These are phyloP conservation scores for Nemoura dubitans DNA, from an alignment of 2,888 invertebrate species.

Conservation along the genomic window DNA sequence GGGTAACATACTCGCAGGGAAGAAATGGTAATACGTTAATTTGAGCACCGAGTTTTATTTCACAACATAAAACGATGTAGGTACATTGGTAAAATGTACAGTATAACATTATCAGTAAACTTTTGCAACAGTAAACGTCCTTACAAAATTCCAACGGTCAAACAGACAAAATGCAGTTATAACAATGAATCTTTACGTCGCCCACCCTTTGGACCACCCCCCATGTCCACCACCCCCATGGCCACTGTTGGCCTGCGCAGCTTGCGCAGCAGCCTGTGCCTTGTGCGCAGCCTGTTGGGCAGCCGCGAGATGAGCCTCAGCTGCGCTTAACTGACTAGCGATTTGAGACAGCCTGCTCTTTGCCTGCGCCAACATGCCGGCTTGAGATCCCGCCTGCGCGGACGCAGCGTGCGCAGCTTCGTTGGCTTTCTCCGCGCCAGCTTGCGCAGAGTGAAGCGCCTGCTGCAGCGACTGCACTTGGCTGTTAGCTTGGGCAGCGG, in stretches of 20 bases:
- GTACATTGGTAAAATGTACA: no score
- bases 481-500: slow-evolving; percentile 5
- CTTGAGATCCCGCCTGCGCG: slow-evolving; percentile 8
- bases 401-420: not conserved
- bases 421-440: not conserved
- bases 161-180: no score
- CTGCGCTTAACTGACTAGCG: slow-evolving; percentile 15
- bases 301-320: slow-evolving; percentile 14
- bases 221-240: slow-evolving; percentile 15
- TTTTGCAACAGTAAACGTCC: no score
- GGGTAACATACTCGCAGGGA: no score
- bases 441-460: slow-evolving; percentile 12
- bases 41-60: no score
- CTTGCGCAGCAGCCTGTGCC: not conserved
- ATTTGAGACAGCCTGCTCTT: not conserved
- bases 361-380: slow-evolving; percentile 20
- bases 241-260: not conserved
- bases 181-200: not conserved
- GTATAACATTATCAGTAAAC: no score
- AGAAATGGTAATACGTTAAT: no score
- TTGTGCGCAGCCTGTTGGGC: slow-evolving; percentile 26
- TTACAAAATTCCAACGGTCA: no score
- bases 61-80: no score
- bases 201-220: slow-evolving; percentile 23
- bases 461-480: slow-evolving; percentile 8